A percentile compares a stretch with the other conserved stretches of the same genome.
These are phyloP conservation scores for Gastrophryne carolinensis DNA, from an alignment of 2,797 vertebrate species.

Conservation along the genomic window DNA sequence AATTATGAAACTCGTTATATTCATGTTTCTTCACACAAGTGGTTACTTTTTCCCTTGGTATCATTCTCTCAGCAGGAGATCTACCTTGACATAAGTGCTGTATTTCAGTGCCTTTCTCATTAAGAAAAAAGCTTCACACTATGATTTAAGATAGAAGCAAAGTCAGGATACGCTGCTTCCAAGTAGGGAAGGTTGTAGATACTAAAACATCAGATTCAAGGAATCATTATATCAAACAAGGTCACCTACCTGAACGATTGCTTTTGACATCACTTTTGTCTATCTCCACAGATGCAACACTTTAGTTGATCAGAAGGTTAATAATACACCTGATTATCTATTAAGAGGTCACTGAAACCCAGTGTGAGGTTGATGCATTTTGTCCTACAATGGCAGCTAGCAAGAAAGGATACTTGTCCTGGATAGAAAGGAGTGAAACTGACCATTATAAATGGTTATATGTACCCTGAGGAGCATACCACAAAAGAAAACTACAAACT, in stretches of 20 bases:
- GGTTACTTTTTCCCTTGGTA: slow-evolving; percentile 66
- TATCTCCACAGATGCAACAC: neutral
- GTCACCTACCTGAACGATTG: slow-evolving; percentile 12
- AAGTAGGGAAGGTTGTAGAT: slow-evolving; percentile 18
- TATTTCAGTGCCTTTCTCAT: slow-evolving; percentile 69
- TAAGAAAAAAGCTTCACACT: slow-evolving; percentile 60
- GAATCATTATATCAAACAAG: slow-evolving; percentile 30
- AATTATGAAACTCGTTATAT: slow-evolving; percentile 74
- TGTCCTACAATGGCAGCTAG: neutral
- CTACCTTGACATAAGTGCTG: slow-evolving; percentile 62
- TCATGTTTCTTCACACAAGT: slow-evolving; percentile 69
- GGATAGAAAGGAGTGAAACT: too few species aligned
- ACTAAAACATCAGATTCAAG: slow-evolving; percentile 8
- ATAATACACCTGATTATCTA: slow-evolving; percentile 3
- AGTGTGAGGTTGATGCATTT: neutral
- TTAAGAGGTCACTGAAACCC: neutral
- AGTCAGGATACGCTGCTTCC: slow-evolving; percentile 23
- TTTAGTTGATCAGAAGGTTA: slow-evolving; percentile 5
- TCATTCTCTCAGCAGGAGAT: slow-evolving; percentile 71
- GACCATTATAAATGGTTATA: too few species aligned
- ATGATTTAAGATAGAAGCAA: slow-evolving; percentile 52
- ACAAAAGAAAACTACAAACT: too few species aligned
- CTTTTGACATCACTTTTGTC: neutral
- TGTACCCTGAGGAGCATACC: too few species aligned
- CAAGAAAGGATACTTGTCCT: too few species aligned